Evolutionary conservation across 2,113 vertebrate species (phyloP).

Genomic region (Anhinga anhinga): DNA sequence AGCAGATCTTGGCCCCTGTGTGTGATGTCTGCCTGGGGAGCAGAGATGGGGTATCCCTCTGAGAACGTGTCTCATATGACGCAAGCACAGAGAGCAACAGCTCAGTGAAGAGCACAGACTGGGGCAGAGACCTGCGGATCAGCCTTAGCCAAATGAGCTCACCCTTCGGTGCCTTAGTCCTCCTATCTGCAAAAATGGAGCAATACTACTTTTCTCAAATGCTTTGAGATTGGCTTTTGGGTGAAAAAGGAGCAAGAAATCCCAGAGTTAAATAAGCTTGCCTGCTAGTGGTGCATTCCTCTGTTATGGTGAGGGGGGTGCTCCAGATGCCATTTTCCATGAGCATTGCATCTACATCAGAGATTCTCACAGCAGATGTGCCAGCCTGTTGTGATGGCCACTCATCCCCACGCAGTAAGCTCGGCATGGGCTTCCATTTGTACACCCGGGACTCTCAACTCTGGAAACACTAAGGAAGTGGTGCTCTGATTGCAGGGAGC

Average conservation of each 20-base stretch:
- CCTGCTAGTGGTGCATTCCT: not conserved
- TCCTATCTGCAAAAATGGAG: not conserved
- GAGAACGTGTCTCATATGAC: accelerated
- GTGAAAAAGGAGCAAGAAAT: not conserved
- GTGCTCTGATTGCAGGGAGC: not conserved
- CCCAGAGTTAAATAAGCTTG: not conserved
- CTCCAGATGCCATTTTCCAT: not conserved
- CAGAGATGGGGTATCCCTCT: not conserved
- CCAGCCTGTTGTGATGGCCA: not conserved
- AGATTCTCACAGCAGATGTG: not conserved
- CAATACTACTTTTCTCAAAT: not conserved
- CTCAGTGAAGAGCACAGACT: not conserved
- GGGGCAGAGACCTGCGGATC: not conserved
- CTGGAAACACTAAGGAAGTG: not conserved
- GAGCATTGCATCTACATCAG: not conserved
- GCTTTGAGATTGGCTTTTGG: not conserved
- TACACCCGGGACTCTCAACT: not conserved
- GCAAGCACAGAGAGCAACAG: not conserved
- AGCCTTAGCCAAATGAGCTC: not conserved
- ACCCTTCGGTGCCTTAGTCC: not conserved
- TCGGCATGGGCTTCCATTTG: not conserved
- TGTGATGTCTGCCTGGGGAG: not conserved
- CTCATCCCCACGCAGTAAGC: not conserved
- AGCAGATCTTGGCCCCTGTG: not conserved
- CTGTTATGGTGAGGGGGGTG: not conserved